Conservation (phyloP, 2,113 vertebrate species). For the Mobula birostris region DNA sequence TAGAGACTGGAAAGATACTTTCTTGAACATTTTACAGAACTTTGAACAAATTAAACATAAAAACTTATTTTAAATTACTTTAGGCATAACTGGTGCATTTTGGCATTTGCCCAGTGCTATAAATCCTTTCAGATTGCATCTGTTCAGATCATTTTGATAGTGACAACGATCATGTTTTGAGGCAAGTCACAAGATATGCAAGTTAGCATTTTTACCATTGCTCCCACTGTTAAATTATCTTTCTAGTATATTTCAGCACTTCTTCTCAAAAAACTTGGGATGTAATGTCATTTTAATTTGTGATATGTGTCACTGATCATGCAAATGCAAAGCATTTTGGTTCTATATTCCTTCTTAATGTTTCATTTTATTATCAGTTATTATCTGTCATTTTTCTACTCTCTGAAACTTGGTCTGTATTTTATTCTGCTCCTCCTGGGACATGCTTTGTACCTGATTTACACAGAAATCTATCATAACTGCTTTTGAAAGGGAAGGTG, state of each 20-base stretch:
- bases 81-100: background rate
- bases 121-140: background rate
- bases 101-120: background rate
- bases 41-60: background rate
- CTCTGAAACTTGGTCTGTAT: background rate
- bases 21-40: background rate
- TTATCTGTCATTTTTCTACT: background rate
- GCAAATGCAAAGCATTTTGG: background rate
- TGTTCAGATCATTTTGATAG: background rate
- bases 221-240: background rate
- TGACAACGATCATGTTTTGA: background rate
- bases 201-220: background rate
- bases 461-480: background rate
- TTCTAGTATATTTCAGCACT: background rate
- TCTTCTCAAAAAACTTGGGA: background rate
- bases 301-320: background rate
- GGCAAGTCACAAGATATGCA: background rate
- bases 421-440: background rate
- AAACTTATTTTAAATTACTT: background rate
- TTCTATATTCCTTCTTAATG: background rate
- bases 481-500: background rate
- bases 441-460: background rate
- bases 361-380: background rate
- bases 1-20: background rate
- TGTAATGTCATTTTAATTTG: background rate